These are phyloP conservation scores for Apolygus lucorum DNA, from an alignment of 1,140 invertebrate species.

Conservation along the genomic window DNA sequence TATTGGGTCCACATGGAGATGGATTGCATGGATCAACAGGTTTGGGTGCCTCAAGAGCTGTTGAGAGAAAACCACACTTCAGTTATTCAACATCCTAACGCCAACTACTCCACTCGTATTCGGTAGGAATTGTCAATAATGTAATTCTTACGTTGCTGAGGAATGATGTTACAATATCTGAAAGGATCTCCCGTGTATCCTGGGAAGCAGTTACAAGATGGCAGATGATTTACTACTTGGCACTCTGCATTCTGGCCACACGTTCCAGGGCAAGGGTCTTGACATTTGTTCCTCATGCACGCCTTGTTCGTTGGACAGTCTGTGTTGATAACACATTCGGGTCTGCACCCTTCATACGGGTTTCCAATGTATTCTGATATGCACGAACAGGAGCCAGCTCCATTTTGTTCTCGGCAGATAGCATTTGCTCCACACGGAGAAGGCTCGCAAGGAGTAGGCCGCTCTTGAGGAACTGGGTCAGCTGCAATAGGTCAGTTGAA, in stretches of 20 bases:
- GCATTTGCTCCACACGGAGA: conserved; percentile 73
- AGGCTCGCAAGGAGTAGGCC: conserved; percentile 54
- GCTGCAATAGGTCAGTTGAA: conserved; percentile 36
- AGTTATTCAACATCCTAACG: background rate
- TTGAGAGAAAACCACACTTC: background rate
- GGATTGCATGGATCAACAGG: conserved; percentile 47
- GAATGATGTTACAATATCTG: conserved; percentile 43
- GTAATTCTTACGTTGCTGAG: conserved; percentile 36
- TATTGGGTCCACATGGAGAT: conserved; percentile 54
- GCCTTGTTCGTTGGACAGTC: conserved; percentile 58
- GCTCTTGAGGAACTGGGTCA: conserved; percentile 29
- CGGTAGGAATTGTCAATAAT: conserved; percentile 26
- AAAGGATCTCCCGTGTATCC: conserved; percentile 43
- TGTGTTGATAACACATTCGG: conserved; percentile 58
- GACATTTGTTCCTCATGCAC: conserved; percentile 57
- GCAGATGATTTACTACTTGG: conserved; percentile 46
- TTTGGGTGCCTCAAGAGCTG: conserved; percentile 32
- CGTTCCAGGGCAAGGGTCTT: conserved; percentile 52
- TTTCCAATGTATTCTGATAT: conserved; percentile 45
- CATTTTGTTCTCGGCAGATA: conserved; percentile 64
- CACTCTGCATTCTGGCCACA: conserved; percentile 49
- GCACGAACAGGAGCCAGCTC: conserved; percentile 55
- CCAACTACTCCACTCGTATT: background rate
- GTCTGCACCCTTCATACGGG: conserved; percentile 51
- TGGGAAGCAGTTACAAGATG: conserved; percentile 46